Base-by-base conservation (phyloP, 1,140 invertebrate species). In the Pseudachorutes palmiensis region DNA sequence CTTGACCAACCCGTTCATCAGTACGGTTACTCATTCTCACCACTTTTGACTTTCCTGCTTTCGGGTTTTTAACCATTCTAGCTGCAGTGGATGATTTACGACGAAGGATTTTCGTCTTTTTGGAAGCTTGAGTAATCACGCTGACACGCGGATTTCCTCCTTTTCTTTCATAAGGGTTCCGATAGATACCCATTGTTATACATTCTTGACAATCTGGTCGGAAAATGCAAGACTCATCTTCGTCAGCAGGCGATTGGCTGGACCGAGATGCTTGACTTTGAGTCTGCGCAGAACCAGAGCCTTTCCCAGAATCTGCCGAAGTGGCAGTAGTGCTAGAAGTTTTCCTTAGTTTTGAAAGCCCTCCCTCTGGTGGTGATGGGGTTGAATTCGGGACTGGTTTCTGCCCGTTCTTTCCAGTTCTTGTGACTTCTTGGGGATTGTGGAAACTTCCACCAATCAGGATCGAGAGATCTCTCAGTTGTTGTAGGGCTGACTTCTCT, bases 241-340 rank as follows among this genome's bases (percentile, higher is more conserved):
- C 48, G 29, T 36, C 33, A 19, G 9, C n/a, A 33, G 29, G 2
- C 2, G 60, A 33, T 22, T 14, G 33, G 22, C 65, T 58, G 67
- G 65, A n/a, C 59, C 64, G 24, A 62, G 61, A 0, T 61, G 63
- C 5, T 64, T 65, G 16, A 61, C 30, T 19, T 45, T 33, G 58
- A 68, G 32, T 51, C 65, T 30, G 57, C 30, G 62, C 65, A n/a
- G 71, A 66, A 1, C 66, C 69, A 22, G 72, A 73, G 0, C 72
- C 72, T 41, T 73, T 68, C 2, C 72, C 72, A 1, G 72, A 73
- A 61, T 73, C 72, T 3, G 64, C 65, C 12, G 66, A 68, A 48
- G 62, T 73, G 2, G 66, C 72, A 61, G 65, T 63, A 14, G 12
- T 26, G 24, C 24, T 22, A 19, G 12, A 19, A 14, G 2, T 49